phyloP scores from a whole-genome alignment of 2,888 invertebrate species.

The Pyralis farinalis region DNA sequence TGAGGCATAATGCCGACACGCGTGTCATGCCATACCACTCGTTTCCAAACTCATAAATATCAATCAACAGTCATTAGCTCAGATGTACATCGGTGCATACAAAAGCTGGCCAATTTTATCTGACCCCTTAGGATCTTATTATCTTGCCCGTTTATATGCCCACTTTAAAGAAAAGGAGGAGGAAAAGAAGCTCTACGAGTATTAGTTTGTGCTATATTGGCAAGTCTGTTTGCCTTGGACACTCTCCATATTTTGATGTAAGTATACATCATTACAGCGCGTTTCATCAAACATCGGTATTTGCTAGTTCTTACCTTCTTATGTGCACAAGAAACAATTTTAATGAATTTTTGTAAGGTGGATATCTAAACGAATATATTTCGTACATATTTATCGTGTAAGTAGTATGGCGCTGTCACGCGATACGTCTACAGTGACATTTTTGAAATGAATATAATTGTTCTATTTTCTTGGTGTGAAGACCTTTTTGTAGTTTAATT shows the following conservation, averaged over 20 bases:
- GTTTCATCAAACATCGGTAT: background rate
- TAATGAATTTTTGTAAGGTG: background rate
- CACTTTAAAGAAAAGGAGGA: background rate
- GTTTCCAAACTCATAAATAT: constrained; percentile 64
- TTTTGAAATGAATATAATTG: no score
- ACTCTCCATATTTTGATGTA: constrained; percentile 29
- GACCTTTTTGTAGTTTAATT: no score
- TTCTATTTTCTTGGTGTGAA: no score
- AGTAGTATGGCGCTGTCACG: no score
- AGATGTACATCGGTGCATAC: constrained; percentile 27
- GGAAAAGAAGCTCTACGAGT: constrained; percentile 18
- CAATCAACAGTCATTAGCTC: constrained; percentile 54
- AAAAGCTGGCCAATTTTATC: constrained; percentile 25
- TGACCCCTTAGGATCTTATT: constrained; percentile 19
- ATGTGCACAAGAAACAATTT: background rate
- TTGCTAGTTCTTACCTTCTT: background rate
- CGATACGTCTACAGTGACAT: no score
- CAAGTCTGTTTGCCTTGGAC: constrained; percentile 35
- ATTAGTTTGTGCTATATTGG: constrained; percentile 21
- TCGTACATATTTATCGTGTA: no score
- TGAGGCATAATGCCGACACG: constrained; percentile 39
- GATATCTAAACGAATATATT: background rate
- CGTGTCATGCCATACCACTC: constrained; percentile 47
- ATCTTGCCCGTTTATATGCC: constrained; percentile 3
- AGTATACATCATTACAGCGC: constrained; percentile 19